These are phyloP conservation scores for Nipponacmea schrenckii DNA, from an alignment of 2,888 invertebrate genomes.

Conservation along the genomic window DNA sequence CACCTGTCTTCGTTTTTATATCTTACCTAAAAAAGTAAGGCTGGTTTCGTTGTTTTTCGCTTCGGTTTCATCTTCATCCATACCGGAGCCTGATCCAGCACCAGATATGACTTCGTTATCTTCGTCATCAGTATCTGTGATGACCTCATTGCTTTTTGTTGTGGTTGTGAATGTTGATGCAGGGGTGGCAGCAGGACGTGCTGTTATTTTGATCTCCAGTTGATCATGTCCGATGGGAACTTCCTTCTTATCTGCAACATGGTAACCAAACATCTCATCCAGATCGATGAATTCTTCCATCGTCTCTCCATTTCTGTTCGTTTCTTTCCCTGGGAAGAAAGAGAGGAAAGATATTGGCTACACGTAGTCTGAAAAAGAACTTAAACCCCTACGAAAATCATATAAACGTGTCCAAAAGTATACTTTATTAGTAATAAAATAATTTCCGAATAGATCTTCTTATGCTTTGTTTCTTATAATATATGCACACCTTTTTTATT, in stretches of 20 bases:
- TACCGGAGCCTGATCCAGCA: background rate
- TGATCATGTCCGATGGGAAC: background rate
- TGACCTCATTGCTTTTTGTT: background rate
- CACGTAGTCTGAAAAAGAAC: too few relatives aligned
- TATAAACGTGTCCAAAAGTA: too few relatives aligned
- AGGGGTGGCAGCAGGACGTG: background rate
- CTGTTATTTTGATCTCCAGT: background rate
- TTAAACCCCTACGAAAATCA: too few relatives aligned
- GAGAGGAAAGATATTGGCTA: background rate
- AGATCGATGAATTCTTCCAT: background rate
- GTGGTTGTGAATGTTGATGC: background rate
- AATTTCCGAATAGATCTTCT: too few relatives aligned
- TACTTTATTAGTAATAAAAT: too few relatives aligned
- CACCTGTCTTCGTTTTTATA: too few relatives aligned
- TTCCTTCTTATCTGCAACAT: background rate
- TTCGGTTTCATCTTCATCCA: background rate
- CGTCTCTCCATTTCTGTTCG: background rate
- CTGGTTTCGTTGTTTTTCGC: background rate
- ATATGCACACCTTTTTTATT: too few relatives aligned
- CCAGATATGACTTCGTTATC: background rate
- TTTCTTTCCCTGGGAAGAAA: background rate
- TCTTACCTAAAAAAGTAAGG: background rate
- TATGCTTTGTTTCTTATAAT: too few relatives aligned
- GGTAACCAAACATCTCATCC: background rate
- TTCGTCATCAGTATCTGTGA: background rate